phyloP scores from a whole-genome alignment of 2,113 vertebrate genomes.

The Nansenia antarctica region DNA sequence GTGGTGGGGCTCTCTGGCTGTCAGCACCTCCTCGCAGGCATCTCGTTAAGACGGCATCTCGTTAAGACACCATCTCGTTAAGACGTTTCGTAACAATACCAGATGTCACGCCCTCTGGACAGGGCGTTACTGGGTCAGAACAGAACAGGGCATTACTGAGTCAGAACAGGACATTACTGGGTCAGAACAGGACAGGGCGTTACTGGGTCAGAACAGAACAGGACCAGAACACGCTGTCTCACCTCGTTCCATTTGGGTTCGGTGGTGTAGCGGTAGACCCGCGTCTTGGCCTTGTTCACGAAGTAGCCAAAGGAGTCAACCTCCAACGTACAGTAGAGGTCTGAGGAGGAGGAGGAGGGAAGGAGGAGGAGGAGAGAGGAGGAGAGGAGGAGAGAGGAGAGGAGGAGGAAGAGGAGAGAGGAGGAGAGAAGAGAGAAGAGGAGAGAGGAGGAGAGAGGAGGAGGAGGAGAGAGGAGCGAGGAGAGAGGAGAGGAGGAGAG shows the following conservation, averaged over 20 bases:
- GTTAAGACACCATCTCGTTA: slow-evolving; percentile 29
- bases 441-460: too few relatives aligned
- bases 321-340: slow-evolving; percentile 96
- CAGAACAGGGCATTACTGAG: not conserved
- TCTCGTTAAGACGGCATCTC: slow-evolving; percentile 35
- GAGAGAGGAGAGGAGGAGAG: too few relatives aligned
- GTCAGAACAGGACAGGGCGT: not conserved
- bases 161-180: not conserved
- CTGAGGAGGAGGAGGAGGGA: slow-evolving; percentile 64
- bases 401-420: too few relatives aligned
- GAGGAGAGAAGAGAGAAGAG: too few relatives aligned
- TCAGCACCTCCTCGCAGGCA: slow-evolving; percentile 10
- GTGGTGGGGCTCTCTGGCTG: not conserved
- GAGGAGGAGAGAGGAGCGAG: too few relatives aligned
- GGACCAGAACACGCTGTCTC: too few relatives aligned
- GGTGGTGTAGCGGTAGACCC: slow-evolving; percentile 93
- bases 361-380: not conserved
- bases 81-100: slow-evolving; percentile 24
- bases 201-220: not conserved
- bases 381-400: not conserved
- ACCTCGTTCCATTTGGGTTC: slow-evolving; percentile 99
- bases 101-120: slow-evolving; percentile 38
- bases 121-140: not conserved
- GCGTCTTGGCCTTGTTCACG: slow-evolving; percentile 96
- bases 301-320: slow-evolving; percentile 98